Evolutionary conservation across 2,888 invertebrate species (phyloP), one percentile per base, ranked within the genome.

Genomic region (Campopleginae sp.): DNA sequence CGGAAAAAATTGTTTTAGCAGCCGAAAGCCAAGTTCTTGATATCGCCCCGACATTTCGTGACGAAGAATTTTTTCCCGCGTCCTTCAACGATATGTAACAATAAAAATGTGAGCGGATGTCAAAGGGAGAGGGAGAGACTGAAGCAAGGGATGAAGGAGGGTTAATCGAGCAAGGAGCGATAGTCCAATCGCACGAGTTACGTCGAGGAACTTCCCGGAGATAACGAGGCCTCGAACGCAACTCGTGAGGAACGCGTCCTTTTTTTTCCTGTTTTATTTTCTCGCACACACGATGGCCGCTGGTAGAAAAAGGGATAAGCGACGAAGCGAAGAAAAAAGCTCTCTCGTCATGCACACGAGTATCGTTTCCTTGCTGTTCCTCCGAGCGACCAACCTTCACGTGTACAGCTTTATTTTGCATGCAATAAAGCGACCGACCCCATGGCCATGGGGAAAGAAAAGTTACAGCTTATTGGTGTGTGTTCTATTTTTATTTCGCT

Each of bases 321-420:
- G 82, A 23, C 33, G 68, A 79, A 61, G 72, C 74, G 78, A 82
- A 79, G n/a, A 68, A 54, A 54, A 72, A 78, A 72, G 74, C 42
- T 63, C 61, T 42, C 38, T 79, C 82, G 42, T 42, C 61, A 51
- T 66, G 44, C 44, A 72, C 72, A 61, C 54, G 46, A 61, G 63
- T 61, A 74, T n/a, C n/a, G n/a, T 83, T 83, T 83, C 68, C 78
- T 83, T 42, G 33, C 58, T 63, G 78, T 46, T 68, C 38, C 65
- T 66, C 54, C 72, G 46, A 46, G 77, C 54, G 31, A 78, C 66
- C 33, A 61, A 63, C 44, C 23, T 66, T 31, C n/a, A 58, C 38
- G 74, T 75, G 42, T 63, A 71, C 48, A 42, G 70, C 71, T 75
- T 66, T 80, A 70, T 75, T 75, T 80, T 80, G 70, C 82, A 78